phyloP scores from a whole-genome alignment of 2,888 invertebrate species.

The Actias luna region DNA sequence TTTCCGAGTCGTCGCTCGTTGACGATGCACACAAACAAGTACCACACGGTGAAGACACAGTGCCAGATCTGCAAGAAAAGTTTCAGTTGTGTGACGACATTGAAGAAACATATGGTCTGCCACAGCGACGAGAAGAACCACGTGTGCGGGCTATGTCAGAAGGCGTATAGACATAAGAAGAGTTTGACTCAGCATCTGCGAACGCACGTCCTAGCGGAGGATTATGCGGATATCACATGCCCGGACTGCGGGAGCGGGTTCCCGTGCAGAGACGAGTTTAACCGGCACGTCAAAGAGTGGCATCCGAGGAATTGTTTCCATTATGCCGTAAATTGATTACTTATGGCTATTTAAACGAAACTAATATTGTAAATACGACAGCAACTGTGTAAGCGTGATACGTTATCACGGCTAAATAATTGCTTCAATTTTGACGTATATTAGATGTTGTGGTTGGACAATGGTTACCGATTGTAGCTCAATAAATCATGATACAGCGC shows the following conservation, averaged over 20 bases:
- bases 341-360: neutral
- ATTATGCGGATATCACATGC: conserved; percentile 44
- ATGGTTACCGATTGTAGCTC: too few relatives aligned
- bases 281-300: conserved; percentile 57
- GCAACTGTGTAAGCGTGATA: too few relatives aligned
- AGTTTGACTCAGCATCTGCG: conserved; percentile 67
- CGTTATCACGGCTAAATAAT: too few relatives aligned
- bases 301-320: conserved; percentile 46
- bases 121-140: conserved; percentile 59
- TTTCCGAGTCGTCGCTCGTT: conserved; percentile 56
- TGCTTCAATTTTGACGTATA: too few relatives aligned
- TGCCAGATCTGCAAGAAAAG: conserved; percentile 74
- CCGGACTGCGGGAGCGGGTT: conserved; percentile 49
- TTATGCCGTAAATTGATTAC: neutral
- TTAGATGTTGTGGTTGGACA: too few relatives aligned
- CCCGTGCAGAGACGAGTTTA: conserved; percentile 46
- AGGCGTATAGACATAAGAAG: conserved; percentile 75
- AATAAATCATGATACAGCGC: too few relatives aligned
- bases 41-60: conserved; percentile 63
- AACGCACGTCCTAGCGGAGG: conserved; percentile 41
- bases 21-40: conserved; percentile 62
- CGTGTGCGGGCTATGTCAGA: conserved; percentile 68
- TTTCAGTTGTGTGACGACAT: conserved; percentile 62
- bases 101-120: conserved; percentile 58
- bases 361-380: too few relatives aligned